Evolutionary conservation across 2,113 vertebrate genomes (phyloP).

Genomic region (Corapipo altera): DNA sequence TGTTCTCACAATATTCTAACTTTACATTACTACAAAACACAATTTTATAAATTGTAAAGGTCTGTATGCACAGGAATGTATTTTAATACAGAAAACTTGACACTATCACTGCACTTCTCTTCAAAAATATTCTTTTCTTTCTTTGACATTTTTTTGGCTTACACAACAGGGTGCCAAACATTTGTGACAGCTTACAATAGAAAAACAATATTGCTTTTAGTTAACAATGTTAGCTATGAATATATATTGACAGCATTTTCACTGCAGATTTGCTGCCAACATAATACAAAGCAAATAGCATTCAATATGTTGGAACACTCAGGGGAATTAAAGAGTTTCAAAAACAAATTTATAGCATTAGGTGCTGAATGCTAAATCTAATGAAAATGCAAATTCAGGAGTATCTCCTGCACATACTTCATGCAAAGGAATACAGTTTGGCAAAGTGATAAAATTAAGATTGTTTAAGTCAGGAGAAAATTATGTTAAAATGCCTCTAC

Average conservation of each 20-base stretch:
- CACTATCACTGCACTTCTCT: slow-evolving; percentile 57
- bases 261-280: slow-evolving; percentile 74
- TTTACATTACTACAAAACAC: slow-evolving; percentile 36
- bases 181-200: slow-evolving; percentile 78
- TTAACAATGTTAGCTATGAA: slow-evolving; percentile 84
- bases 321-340: slow-evolving; percentile 75
- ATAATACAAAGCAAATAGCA: slow-evolving; percentile 80
- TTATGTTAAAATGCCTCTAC: slow-evolving; percentile 23
- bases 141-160: slow-evolving; percentile 73
- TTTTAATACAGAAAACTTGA: slow-evolving; percentile 63
- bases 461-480: slow-evolving; percentile 50
- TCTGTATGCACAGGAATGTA: slow-evolving; percentile 8
- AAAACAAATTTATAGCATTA: slow-evolving; percentile 80
- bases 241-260: slow-evolving; percentile 82
- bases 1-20: slow-evolving; percentile 14
- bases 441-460: slow-evolving; percentile 71
- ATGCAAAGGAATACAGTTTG: slow-evolving; percentile 57
- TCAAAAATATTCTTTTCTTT: slow-evolving; percentile 57
- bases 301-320: slow-evolving; percentile 77
- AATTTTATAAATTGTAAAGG: slow-evolving; percentile 8
- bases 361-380: slow-evolving; percentile 75
- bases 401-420: slow-evolving; percentile 41
- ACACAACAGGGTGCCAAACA: slow-evolving; percentile 73
- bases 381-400: slow-evolving; percentile 80
- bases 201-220: slow-evolving; percentile 85